Base-by-base conservation (phyloP, 2,113 vertebrate genomes). In the Thalassoma bifasciatum region DNA sequence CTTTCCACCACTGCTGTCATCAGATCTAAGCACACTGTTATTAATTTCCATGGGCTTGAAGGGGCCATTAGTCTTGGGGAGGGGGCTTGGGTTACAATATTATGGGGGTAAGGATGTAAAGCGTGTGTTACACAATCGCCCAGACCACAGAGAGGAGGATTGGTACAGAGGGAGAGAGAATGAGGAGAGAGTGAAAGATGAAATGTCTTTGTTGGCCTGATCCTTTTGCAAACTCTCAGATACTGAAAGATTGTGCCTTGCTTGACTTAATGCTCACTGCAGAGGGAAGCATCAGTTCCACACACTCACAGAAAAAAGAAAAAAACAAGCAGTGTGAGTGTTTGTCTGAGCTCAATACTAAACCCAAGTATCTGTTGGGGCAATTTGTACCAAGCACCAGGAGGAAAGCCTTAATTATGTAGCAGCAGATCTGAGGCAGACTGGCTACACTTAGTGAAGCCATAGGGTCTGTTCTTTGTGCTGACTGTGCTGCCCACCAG, bases 1-100 rank as follows among this genome's bases (percentile, higher is more conserved):
- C 87, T 47, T 34, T 66, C 89, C 84, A 84, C 1, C 36, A 38
- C 30, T 16, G 19, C 46, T 82, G 65, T 83, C 57, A 34, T 26
- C 66, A 85, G 83, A 90, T 72, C 13, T 36, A 84, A 82, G 75
- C 66, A 90, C 86, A 74, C 80, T 86, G 74, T 87, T 82, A 81
- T 90, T 85, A 40, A 85, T 89, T 88, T 85, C 82, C 84, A 77
- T 61, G 56, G 70, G 59, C 61, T 79, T 92, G 89, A 93, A 92
- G 86, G 77, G 72, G 82, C 82, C 86, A 84, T 87, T 91, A 80
- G 77, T 93, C 86, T 86, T 87, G 49, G 54, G 44, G 69, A 83
- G 63, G 75, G 90, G 82, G 65, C 61, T 86, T 86, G 66, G 84
- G 73, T 91, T 87, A 72, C 81, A 61, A 70, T 16, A 30, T 79